These are phyloP conservation scores for Polyommatus icarus DNA, from an alignment of 2,888 invertebrate species.

Conservation along the genomic window DNA sequence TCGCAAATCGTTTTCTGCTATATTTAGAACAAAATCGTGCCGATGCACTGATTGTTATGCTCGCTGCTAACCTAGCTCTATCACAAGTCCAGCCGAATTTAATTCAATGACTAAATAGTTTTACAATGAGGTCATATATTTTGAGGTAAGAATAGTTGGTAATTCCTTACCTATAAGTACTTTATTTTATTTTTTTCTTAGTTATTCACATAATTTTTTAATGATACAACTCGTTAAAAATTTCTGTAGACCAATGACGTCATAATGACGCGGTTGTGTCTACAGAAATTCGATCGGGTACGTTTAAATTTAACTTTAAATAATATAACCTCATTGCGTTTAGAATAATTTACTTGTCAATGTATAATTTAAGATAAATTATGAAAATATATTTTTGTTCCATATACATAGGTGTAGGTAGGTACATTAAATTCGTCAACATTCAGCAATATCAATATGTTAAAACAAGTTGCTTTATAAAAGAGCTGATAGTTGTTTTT, in stretches of 20 bases:
- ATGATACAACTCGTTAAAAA: not conserved
- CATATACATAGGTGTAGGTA: not conserved
- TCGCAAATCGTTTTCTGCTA: not conserved
- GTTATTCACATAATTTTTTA: not conserved
- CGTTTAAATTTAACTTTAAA: not conserved
- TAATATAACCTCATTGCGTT: not conserved
- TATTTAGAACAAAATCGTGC: not conserved
- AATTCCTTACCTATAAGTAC: not conserved
- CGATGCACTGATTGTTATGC: not conserved
- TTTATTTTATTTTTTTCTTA: not conserved
- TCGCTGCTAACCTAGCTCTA: not conserved
- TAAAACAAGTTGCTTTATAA: not conserved
- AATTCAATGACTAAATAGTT: not conserved
- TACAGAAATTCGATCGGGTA: too few relatives aligned
- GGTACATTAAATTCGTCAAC: not conserved
- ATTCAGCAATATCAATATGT: not conserved
- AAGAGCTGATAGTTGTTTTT: not conserved
- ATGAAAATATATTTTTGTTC: slow-evolving; percentile 4
- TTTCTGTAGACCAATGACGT: not conserved
- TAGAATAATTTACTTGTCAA: not conserved
- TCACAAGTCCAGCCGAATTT: slow-evolving; percentile 3
- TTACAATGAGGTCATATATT: not conserved
- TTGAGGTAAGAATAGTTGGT: not conserved
- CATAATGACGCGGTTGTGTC: too few relatives aligned
- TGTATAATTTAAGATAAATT: not conserved